Evolutionary conservation across 1,140 invertebrate species (phyloP).

Genomic region (Drosophila nasuta): DNA sequence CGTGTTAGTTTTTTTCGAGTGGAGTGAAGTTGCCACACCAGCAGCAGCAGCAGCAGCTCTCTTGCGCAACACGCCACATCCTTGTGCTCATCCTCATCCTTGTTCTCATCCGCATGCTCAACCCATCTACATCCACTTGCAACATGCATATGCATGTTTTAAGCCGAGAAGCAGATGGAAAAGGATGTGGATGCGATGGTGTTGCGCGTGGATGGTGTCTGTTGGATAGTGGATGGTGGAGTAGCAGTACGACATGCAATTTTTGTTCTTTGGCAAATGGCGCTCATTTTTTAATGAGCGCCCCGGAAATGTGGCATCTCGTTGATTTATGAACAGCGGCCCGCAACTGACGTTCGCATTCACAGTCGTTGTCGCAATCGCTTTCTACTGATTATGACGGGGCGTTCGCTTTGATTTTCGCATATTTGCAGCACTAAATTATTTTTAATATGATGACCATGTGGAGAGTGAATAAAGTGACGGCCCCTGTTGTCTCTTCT

Average conservation of each 20-base stretch:
- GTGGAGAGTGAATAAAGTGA: constrained; percentile 42
- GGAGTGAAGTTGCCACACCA: constrained; percentile 50
- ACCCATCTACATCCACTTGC: constrained; percentile 27
- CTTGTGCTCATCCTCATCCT: no score
- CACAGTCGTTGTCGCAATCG: constrained; percentile 1
- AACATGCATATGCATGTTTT: constrained; percentile 71
- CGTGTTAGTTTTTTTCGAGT: constrained; percentile 68
- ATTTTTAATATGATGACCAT: constrained; percentile 67
- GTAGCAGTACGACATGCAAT: constrained; percentile 55
- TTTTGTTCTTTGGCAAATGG: constrained; percentile 72
- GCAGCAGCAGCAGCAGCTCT: constrained; percentile 7
- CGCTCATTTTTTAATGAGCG: constrained; percentile 81
- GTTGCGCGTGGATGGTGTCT: not conserved
- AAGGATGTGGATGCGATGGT: no score
- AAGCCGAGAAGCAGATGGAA: constrained; percentile 19
- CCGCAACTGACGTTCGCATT: constrained; percentile 59
- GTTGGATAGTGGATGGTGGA: not conserved
- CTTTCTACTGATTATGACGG: constrained; percentile 5
- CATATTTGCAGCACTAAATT: constrained; percentile 51
- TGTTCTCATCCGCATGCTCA: not conserved
- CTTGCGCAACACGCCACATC: constrained; percentile 5
- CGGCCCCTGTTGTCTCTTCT: not conserved
- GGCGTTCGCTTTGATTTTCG: constrained; percentile 29
- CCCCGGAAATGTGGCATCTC: constrained; percentile 68
- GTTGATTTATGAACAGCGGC: constrained; percentile 75